phyloP scores from a whole-genome alignment of 1,140 invertebrate species.

The Listronotus bonariensis region DNA sequence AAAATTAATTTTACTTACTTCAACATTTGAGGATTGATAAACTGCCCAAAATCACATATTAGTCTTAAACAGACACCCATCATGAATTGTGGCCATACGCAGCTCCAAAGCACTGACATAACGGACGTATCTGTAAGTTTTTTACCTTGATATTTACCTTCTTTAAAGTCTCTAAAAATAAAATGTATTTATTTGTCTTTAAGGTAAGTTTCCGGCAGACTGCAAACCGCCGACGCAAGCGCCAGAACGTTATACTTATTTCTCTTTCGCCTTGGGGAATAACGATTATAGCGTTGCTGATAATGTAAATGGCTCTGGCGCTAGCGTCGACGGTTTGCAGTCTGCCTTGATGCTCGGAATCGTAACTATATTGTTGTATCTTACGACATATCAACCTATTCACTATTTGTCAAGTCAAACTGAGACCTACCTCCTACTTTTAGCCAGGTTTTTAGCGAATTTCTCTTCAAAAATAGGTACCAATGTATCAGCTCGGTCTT shows the following conservation, averaged over 20 bases:
- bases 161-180: slow-evolving; percentile 8
- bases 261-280: too few relatives aligned
- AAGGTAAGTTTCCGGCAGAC: too few relatives aligned
- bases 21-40: slow-evolving; percentile 83
- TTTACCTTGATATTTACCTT: slow-evolving; percentile 57
- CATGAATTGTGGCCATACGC: slow-evolving; percentile 82
- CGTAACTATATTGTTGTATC: too few relatives aligned
- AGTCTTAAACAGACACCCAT: slow-evolving; percentile 82
- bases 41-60: slow-evolving; percentile 82
- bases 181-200: too few relatives aligned
- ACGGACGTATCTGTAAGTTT: slow-evolving; percentile 73
- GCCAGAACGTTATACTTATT: too few relatives aligned
- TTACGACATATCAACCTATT: too few relatives aligned
- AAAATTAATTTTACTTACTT: slow-evolving; percentile 60
- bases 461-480: slow-evolving; percentile 84
- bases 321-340: too few relatives aligned
- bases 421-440: slow-evolving; percentile 58
- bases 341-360: too few relatives aligned
- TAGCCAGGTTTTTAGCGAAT: slow-evolving; percentile 70
- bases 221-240: too few relatives aligned
- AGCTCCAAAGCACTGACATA: slow-evolving; percentile 71
- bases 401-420: too few relatives aligned
- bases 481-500: slow-evolving; percentile 78
- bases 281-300: too few relatives aligned
- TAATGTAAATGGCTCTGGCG: too few relatives aligned